phyloP scores from a whole-genome alignment of 2,113 vertebrate genomes.

The Upupa epops region DNA sequence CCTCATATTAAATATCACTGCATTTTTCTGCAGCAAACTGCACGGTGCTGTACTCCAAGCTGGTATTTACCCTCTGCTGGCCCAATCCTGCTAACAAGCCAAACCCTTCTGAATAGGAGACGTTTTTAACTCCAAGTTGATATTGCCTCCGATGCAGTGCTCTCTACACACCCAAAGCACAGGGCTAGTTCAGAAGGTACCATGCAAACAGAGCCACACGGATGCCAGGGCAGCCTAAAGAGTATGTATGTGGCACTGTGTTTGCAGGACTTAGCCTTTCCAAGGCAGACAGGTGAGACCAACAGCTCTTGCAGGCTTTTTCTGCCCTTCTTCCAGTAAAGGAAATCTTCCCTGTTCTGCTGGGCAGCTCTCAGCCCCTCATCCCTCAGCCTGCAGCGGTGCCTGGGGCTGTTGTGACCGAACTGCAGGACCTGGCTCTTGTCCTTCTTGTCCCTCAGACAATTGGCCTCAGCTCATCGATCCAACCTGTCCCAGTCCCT shows the following conservation, averaged over 20 bases:
- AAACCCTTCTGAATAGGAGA: constrained; percentile 70
- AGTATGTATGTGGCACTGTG: neutral
- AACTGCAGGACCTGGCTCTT: no score
- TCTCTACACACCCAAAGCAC: constrained; percentile 55
- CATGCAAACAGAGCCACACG: neutral
- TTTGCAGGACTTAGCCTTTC: neutral
- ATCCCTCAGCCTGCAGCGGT: no score
- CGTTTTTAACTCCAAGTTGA: constrained; percentile 63
- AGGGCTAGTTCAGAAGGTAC: constrained; percentile 26
- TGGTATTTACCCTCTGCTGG: constrained; percentile 51
- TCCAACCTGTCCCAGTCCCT: no score
- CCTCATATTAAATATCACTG: constrained; percentile 44
- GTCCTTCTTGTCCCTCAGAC: no score
- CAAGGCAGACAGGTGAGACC: neutral
- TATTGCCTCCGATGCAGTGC: constrained; percentile 58
- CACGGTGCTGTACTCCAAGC: constrained; percentile 1
- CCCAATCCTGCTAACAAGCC: constrained; percentile 55
- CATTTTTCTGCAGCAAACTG: constrained; percentile 40
- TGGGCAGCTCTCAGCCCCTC: no score
- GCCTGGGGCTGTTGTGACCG: no score
- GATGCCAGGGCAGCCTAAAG: neutral
- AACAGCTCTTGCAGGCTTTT: neutral
- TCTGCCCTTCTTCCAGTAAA: neutral
- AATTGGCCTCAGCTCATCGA: no score
- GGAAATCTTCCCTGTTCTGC: neutral